Evolutionary conservation across 2,888 invertebrate genomes (phyloP).

Genomic region (Dynastes grantii): DNA sequence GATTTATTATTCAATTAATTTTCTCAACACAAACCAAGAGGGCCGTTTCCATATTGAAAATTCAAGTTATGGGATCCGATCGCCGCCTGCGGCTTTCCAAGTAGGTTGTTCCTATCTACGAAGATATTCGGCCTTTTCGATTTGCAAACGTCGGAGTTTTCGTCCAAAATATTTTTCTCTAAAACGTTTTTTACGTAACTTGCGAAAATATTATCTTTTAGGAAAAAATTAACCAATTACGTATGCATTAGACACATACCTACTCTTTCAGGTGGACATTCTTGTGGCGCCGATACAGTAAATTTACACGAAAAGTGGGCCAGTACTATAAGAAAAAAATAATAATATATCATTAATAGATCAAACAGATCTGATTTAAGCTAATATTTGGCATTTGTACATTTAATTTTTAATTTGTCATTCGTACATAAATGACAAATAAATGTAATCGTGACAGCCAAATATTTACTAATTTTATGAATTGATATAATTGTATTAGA

Average conservation of each 20-base stretch:
- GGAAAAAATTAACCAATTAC: no score
- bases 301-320: slow-evolving; percentile 24
- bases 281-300: neutral
- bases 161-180: slow-evolving; percentile 47
- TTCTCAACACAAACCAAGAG: slow-evolving; percentile 27
- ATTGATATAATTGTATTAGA: no score
- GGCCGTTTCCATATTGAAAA: slow-evolving; percentile 40
- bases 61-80: neutral
- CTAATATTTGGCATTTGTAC: slow-evolving; percentile 22
- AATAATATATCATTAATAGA: slow-evolving; percentile 37
- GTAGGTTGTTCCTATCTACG: slow-evolving; percentile 55
- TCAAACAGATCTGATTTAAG: slow-evolving; percentile 22
- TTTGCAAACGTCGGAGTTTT: slow-evolving; percentile 24
- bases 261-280: slow-evolving; percentile 34
- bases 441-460: no score
- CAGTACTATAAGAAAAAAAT: slow-evolving; percentile 7
- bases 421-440: slow-evolving; percentile 27
- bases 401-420: slow-evolving; percentile 35
- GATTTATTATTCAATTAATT: neutral
- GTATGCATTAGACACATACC: neutral
- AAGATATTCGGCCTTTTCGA: slow-evolving; percentile 56
- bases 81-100: slow-evolving; percentile 50
- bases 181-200: neutral
- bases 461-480: no score
- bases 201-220: neutral